Conservation (phyloP, 2,797 vertebrate genomes). For the Scarus forsteni region DNA sequence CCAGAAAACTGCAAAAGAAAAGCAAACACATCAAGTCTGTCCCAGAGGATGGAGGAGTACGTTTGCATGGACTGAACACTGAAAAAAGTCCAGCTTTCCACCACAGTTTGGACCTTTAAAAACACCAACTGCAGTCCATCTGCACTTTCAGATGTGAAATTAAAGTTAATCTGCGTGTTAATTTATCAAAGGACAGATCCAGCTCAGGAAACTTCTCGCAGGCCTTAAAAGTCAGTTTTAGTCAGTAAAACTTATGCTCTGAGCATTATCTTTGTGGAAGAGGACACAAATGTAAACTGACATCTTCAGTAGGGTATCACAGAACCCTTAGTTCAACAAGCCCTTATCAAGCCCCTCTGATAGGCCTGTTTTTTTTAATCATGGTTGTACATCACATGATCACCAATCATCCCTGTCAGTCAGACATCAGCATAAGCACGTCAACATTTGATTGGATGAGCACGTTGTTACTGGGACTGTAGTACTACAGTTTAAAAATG, state of each 20-base stretch:
- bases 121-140: neutral
- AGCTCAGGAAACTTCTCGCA: neutral
- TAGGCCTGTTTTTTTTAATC: neutral
- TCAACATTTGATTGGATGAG: neutral
- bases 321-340: no score
- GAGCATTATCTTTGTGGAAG: no score
- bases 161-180: neutral
- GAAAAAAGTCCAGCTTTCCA: neutral
- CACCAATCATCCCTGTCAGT: slow-evolving; percentile 8
- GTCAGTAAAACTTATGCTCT: no score
- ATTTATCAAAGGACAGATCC: no score
- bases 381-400: neutral
- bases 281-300: no score
- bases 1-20: neutral
- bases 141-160: neutral
- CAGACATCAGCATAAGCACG: neutral
- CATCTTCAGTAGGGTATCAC: no score
- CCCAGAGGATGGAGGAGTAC: neutral
- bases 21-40: neutral
- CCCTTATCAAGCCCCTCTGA: neutral
- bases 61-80: neutral
- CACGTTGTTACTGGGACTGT: neutral
- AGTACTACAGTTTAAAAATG: neutral
- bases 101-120: neutral
- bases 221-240: neutral